Evolutionary conservation across 2,113 vertebrate species (phyloP).

Genomic region (Felis chaus): DNA sequence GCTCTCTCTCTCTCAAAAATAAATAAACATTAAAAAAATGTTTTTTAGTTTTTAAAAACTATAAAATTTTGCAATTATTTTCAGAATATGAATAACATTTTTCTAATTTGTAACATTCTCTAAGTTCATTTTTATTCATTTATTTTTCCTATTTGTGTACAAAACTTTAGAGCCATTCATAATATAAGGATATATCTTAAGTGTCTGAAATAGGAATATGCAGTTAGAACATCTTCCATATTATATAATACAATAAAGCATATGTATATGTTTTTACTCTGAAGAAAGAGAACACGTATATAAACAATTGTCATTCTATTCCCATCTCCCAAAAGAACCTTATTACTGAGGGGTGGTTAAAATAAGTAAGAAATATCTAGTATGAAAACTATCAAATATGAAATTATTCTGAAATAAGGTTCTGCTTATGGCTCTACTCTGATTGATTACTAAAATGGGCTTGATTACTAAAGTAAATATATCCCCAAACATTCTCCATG

Average conservation of each 20-base stretch:
- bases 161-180: background rate
- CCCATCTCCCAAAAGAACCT: slow-evolving; percentile 6
- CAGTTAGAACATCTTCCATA: background rate
- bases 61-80: slow-evolving; percentile 39
- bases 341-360: background rate
- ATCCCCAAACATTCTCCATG: slow-evolving; percentile 10
- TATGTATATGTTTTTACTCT: background rate
- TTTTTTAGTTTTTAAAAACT: background rate
- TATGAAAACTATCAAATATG: slow-evolving; percentile 21
- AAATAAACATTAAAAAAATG: too few relatives aligned
- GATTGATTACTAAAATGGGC: background rate
- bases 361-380: background rate
- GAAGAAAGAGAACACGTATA: slow-evolving; percentile 20
- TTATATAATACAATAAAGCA: background rate
- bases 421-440: background rate
- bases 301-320: background rate
- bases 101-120: background rate
- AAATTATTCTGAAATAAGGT: slow-evolving; percentile 37
- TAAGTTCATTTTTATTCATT: slow-evolving; percentile 9
- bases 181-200: background rate
- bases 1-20: too few relatives aligned
- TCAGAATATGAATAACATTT: slow-evolving; percentile 21
- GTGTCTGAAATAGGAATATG: background rate
- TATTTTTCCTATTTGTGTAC: slow-evolving; percentile 19
- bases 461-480: slow-evolving; percentile 16